These are phyloP conservation scores for Rhabdomys dilectus DNA, from an alignment of 2,113 vertebrate species.

Conservation along the genomic window DNA sequence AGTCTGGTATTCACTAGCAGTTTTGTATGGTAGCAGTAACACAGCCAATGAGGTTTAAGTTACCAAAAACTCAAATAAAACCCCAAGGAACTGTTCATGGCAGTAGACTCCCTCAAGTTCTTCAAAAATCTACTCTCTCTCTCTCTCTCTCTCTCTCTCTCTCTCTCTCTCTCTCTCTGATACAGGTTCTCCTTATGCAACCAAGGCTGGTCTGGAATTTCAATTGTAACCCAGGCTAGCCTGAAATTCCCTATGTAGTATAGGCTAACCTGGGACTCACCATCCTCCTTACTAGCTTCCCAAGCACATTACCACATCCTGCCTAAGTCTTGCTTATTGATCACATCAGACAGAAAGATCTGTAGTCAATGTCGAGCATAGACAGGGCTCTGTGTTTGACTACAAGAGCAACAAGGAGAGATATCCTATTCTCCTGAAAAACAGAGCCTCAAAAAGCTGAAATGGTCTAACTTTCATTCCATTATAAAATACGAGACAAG, in stretches of 20 bases:
- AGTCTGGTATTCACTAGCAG: background rate
- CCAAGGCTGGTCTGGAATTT: too few species aligned
- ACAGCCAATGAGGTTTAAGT: background rate
- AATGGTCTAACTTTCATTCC: background rate
- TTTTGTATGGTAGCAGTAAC: background rate
- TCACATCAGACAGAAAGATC: background rate
- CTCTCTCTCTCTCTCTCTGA: too few species aligned
- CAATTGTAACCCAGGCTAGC: background rate
- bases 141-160: too few species aligned
- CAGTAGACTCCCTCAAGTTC: background rate
- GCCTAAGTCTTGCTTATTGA: background rate
- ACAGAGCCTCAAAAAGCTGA: background rate
- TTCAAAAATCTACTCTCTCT: background rate
- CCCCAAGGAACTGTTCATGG: background rate
- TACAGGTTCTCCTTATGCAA: background rate
- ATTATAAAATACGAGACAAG: background rate
- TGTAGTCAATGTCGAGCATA: background rate
- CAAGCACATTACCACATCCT: background rate
- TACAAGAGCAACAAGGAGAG: background rate
- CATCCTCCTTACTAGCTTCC: background rate
- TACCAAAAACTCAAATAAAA: background rate
- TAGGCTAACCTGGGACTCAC: background rate
- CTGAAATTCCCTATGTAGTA: background rate
- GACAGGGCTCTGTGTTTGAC: background rate
- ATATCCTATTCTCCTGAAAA: background rate